These are phyloP conservation scores for Oeneis ivallda DNA, from an alignment of 2,888 invertebrate species.

Conservation along the genomic window DNA sequence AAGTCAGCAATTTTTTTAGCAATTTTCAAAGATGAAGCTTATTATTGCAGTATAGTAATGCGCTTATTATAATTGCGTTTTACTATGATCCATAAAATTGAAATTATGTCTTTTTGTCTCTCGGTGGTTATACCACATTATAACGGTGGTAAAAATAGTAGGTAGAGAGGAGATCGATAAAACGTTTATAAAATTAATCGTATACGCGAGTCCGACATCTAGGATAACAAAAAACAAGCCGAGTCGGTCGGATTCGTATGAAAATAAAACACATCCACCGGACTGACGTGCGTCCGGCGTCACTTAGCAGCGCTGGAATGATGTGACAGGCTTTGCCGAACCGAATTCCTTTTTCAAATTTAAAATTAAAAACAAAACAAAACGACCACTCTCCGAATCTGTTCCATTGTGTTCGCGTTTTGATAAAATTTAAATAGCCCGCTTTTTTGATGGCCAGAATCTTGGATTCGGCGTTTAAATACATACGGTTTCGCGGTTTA, in stretches of 20 bases:
- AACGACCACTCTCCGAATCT: conserved; percentile 66
- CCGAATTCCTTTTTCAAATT: conserved; percentile 76
- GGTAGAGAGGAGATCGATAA: conserved; percentile 30
- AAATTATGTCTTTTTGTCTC: conserved; percentile 22
- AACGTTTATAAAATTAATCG: conserved; percentile 63
- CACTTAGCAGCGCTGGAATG: conserved; percentile 81
- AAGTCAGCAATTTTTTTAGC: conserved; percentile 21
- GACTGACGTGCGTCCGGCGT: conserved; percentile 81
- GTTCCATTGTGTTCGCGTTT: conserved; percentile 82
- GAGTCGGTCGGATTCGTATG: conserved; percentile 73
- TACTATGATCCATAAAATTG: neutral
- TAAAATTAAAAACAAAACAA: conserved; percentile 73
- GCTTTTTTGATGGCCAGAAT: conserved; percentile 73
- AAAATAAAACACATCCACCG: conserved; percentile 77
- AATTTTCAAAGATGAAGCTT: conserved; percentile 9
- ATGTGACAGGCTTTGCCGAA: conserved; percentile 80
- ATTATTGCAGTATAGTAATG: conserved; percentile 1
- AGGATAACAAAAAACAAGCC: conserved; percentile 76
- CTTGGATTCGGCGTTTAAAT: conserved; percentile 79
- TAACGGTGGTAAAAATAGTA: conserved; percentile 36
- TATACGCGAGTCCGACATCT: conserved; percentile 68
- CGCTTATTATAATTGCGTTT: neutral
- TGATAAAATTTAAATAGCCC: conserved; percentile 79
- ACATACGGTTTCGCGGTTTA: conserved; percentile 80
- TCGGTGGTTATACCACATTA: conserved; percentile 14